These are phyloP conservation scores for Drosophila testacea DNA, from an alignment of 2,888 invertebrate genomes.

Conservation along the genomic window DNA sequence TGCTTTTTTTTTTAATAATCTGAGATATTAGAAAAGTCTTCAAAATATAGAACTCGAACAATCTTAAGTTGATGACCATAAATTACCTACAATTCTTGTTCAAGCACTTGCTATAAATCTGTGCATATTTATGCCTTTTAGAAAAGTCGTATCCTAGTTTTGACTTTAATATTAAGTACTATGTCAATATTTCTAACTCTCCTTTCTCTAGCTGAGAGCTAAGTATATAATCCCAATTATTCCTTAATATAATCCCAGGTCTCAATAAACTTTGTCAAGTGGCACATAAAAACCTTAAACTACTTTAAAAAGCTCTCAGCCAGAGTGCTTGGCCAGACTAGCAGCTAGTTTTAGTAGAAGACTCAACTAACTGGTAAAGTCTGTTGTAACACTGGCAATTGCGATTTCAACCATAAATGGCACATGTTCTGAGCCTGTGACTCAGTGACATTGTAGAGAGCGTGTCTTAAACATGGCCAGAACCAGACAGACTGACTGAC, in stretches of 20 bases:
- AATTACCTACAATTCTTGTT: background rate
- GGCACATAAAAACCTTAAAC: conserved; percentile 60
- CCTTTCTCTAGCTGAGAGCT: background rate
- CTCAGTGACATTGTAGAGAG: conserved; percentile 76
- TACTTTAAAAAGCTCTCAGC: conserved; percentile 53
- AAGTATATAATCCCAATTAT: conserved; percentile 17
- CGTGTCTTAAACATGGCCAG: conserved; percentile 50
- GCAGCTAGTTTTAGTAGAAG: conserved; percentile 46
- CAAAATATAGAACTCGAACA: no score
- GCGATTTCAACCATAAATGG: conserved; percentile 72
- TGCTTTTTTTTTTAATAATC: no score
- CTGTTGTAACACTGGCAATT: conserved; percentile 54
- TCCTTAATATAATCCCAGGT: conserved; percentile 11
- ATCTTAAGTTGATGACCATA: background rate
- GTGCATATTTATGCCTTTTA: conserved; percentile 10
- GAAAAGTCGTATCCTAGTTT: conserved; percentile 10
- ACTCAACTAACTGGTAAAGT: conserved; percentile 27
- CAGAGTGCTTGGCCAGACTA: conserved; percentile 19
- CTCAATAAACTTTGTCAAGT: conserved; percentile 45
- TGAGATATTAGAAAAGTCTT: no score
- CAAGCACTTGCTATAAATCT: conserved; percentile 2
- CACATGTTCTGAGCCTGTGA: conserved; percentile 55
- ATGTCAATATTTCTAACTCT: conserved; percentile 9
- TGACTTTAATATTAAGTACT: conserved; percentile 5
- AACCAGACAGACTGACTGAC: conserved; percentile 24